Percentiles rank a stretch among this genome's conserved stretches.
These are phyloP conservation scores for Daktulosphaira vitifoliae DNA, from an alignment of 1,140 invertebrate genomes.

Conservation along the genomic window DNA sequence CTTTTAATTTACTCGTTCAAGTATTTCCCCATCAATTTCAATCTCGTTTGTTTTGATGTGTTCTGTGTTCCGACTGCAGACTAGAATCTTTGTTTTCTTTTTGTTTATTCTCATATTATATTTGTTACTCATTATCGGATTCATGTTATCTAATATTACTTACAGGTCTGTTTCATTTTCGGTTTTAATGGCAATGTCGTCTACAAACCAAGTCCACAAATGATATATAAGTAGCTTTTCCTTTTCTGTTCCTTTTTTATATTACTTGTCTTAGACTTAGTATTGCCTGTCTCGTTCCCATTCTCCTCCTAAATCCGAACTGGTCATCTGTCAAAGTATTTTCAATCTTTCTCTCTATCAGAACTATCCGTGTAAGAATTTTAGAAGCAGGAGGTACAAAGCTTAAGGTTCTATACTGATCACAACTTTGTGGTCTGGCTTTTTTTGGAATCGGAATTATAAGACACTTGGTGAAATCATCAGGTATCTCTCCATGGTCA, in stretches of 20 bases:
- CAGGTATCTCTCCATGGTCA: slow-evolving; percentile 35
- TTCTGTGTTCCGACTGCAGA: not conserved
- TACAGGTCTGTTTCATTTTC: not conserved
- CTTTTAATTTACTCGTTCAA: not conserved
- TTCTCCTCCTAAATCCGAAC: not conserved
- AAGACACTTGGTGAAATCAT: slow-evolving; percentile 34
- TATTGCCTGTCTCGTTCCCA: not conserved
- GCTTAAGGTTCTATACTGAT: not conserved
- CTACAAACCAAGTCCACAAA: slow-evolving; percentile 15
- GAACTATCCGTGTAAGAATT: not conserved
- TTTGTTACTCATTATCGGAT: no score
- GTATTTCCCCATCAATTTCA: no score
- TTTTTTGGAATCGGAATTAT: not conserved
- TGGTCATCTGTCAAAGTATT: not conserved
- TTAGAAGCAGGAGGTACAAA: not conserved
- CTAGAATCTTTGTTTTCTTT: slow-evolving; percentile 17
- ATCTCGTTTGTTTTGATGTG: not conserved
- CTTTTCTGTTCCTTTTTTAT: slow-evolving; percentile 34
- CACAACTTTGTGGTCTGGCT: not conserved
- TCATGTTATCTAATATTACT: not conserved
- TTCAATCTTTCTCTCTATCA: no score
- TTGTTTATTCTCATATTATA: slow-evolving; percentile 19
- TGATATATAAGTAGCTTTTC: slow-evolving; percentile 34
- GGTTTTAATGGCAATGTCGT: slow-evolving; percentile 4
- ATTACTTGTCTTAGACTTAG: slow-evolving; percentile 13